Base-by-base conservation (phyloP, 2,797 vertebrate species). In the Strix occidentalis region DNA sequence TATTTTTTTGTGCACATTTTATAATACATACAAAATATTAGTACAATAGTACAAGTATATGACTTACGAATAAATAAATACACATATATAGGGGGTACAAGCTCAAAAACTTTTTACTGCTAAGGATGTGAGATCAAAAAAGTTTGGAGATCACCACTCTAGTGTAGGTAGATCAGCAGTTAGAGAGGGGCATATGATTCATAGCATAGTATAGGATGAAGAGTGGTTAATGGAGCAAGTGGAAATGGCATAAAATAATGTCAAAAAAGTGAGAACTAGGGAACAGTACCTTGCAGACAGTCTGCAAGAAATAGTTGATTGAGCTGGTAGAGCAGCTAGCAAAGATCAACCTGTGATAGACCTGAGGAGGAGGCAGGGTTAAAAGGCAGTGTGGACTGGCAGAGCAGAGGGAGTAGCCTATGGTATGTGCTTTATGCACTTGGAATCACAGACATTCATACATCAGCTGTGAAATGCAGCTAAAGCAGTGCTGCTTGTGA, bases 401-500 rank as follows among this genome's bases (percentile, higher is more conserved):
- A 78, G 70, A 86, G 46, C 43, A 87, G 28, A 77, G 54, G 51
- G 56, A 75, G 57, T 29, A 72, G 65, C 39, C 78, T 51, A n/a
- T 51, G 33, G n/a, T 10, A 46, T 15, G 25, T 31, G 39, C 60
- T 89, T 93, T 51, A 80, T 48, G 64, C 51, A 48, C 29, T 70
- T 84, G 76, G 56, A 93, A 95, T 90, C 37, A 64, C 75, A 90
- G 43, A 46, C 37, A 29, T 87, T 75, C 58, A 61, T 68, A 72
- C 17, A 80, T 84, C 63, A 88, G 70, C 85, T 89, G 70, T 43
- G 79, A 87, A 85, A 79, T 25, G 53, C 84, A 82, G 66, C 57
- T 84, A 88, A 96, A 95, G 76, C 84, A 66, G 56, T 23, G 61
- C 81, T 88, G 60, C 75, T 93, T 93, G 41, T 61, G 71, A 90